Percentiles rank a stretch among this genome's conserved stretches.
phyloP scores from a whole-genome alignment of 2,888 invertebrate species.

The Apamea monoglypha region DNA sequence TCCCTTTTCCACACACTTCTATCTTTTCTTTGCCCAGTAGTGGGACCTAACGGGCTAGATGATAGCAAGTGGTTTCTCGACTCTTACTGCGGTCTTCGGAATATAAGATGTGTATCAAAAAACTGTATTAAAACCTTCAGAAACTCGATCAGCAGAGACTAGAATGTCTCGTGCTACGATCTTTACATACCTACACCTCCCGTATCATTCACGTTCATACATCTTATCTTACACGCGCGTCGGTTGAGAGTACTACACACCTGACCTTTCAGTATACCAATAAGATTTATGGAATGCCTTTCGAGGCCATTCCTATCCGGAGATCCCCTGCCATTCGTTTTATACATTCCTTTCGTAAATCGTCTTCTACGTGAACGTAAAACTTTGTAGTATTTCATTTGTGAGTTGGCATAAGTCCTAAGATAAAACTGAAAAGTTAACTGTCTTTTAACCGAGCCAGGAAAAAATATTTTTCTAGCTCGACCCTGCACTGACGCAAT shows the following conservation, averaged over 20 bases:
- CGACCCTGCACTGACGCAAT: background rate
- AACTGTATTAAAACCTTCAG: background rate
- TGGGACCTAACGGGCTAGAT: background rate
- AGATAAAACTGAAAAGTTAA: constrained; percentile 1
- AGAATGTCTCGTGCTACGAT: background rate
- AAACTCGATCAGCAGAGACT: background rate
- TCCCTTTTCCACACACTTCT: no score
- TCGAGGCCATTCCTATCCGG: background rate
- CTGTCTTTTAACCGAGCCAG: constrained; percentile 15
- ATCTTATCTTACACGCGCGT: background rate
- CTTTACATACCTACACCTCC: background rate
- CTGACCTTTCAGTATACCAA: constrained; percentile 22
- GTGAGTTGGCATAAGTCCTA: background rate
- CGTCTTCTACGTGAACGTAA: background rate
- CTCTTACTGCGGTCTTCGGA: no score
- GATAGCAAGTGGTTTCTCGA: background rate
- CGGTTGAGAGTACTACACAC: background rate
- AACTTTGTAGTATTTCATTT: constrained; percentile 12
- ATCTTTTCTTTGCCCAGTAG: background rate
- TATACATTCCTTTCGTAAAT: constrained; percentile 13
- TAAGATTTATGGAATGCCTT: constrained; percentile 28
- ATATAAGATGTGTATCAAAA: background rate
- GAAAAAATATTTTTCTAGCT: background rate
- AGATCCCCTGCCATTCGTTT: constrained; percentile 10
- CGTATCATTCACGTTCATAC: background rate